Percentiles rank a stretch among this genome's conserved stretches.
These are phyloP conservation scores for Toxotes jaculatrix DNA, from an alignment of 2,113 vertebrate species.

Conservation along the genomic window DNA sequence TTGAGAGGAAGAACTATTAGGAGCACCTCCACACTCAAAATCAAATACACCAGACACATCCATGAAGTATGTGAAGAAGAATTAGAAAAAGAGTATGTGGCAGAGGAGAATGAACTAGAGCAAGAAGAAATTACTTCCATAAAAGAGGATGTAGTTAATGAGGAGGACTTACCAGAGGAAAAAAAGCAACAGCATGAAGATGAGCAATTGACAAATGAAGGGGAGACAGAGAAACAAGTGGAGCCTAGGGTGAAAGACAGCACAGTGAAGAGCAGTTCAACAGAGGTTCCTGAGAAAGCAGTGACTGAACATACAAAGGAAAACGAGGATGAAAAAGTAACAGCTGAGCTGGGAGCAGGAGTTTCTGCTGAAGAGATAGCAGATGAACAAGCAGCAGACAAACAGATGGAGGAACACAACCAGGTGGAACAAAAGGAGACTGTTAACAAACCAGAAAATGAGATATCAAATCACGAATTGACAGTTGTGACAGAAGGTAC, in stretches of 20 bases:
- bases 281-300: not conserved
- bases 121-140: not conserved
- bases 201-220: not conserved
- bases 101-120: not conserved
- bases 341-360: not conserved
- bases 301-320: not conserved
- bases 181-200: not conserved
- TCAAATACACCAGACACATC: not conserved
- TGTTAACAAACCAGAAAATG: not conserved
- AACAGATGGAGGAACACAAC: not conserved
- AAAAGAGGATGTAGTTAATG: not conserved
- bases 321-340: not conserved
- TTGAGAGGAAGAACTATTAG: constrained; percentile 22
- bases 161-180: constrained; percentile 10
- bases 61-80: not conserved
- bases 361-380: not conserved
- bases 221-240: not conserved
- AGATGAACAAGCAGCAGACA: not conserved
- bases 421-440: not conserved
- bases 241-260: not conserved
- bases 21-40: not conserved
- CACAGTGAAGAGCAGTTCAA: not conserved
- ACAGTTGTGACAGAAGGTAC: not conserved
- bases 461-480: not conserved
- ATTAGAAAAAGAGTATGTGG: not conserved